These are phyloP conservation scores for Zeuzera pyrina DNA, from an alignment of 2,888 invertebrate species.

Conservation along the genomic window DNA sequence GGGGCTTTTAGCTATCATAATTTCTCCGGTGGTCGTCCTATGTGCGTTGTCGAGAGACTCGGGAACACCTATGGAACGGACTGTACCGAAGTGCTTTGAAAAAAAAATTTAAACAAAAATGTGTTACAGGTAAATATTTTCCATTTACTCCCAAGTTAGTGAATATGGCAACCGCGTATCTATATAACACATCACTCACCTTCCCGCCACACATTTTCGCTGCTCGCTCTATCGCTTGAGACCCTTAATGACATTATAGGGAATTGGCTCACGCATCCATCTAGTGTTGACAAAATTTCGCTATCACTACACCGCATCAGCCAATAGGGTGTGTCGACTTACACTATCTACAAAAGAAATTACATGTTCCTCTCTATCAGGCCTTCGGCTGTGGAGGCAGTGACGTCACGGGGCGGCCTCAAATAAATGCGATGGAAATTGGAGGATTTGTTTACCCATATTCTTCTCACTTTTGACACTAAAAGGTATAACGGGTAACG, in stretches of 20 bases:
- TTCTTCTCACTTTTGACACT: slow-evolving; percentile 72
- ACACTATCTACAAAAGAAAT: slow-evolving; percentile 67
- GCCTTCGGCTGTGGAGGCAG: slow-evolving; percentile 23
- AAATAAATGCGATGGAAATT: slow-evolving; percentile 74
- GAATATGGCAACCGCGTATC: slow-evolving; percentile 2
- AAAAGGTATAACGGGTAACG: slow-evolving; percentile 55
- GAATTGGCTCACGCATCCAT: slow-evolving; percentile 44
- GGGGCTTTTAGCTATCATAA: too few species aligned
- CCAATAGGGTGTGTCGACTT: slow-evolving; percentile 57
- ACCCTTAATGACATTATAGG: slow-evolving; percentile 44
- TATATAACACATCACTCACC: slow-evolving; percentile 24
- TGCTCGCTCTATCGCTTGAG: slow-evolving; percentile 14
- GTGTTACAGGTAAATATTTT: not conserved
- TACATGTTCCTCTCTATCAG: slow-evolving; percentile 52
- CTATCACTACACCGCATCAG: slow-evolving; percentile 43
- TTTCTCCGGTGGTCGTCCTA: too few species aligned
- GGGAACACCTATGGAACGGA: too few species aligned
- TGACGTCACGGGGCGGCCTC: slow-evolving; percentile 52
- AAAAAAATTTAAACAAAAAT: too few species aligned
- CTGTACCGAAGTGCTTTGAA: too few species aligned
- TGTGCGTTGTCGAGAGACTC: too few species aligned
- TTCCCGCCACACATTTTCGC: slow-evolving; percentile 21
- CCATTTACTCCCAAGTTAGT: not conserved
- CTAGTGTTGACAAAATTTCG: slow-evolving; percentile 45
- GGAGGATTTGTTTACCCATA: slow-evolving; percentile 75